Base-by-base conservation (phyloP, 1,140 invertebrate genomes). In the Pseudomyrmex flavicornis region DNA sequence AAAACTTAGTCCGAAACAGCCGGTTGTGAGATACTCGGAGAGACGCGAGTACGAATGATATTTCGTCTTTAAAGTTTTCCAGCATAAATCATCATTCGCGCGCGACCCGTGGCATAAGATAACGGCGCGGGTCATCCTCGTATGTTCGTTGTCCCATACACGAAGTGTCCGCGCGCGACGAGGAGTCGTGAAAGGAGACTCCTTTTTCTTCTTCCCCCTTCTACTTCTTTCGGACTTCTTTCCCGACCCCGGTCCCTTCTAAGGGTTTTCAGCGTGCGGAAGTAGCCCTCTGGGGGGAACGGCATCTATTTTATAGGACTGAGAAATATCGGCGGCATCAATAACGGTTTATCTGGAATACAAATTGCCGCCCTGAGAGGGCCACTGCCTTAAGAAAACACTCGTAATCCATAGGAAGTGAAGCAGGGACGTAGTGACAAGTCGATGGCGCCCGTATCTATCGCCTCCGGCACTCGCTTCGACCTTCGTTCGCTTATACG, bases 281-380 rank as follows among this genome's bases (percentile, higher is more conserved):
- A 91, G 90, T 90, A 85, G 85, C 75, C 87, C 90, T 89, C 77
- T 70, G 62, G 92, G 89, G 87, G 77, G 74, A 61, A 44, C 44
- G 59, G 86, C 91, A 92, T 93, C 90, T 89, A 91, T 92, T 93
- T 92, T 91, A 90, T 79, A 90, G 84, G 92, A 92, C 91, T 90
- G 85, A 91, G 89, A 94, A 92, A 92, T 91, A 94, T 94, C 88
- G 91, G 82, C 83, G 86, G 91, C 91, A 93, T 93, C 92, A 93
- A 93, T 94, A 93, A 93, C 90, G 92, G 92, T 93, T 92, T 93
- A 93, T 93, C 92, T 92, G 73, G 82, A 91, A 91, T 91, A 92
- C 92, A 93, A 93, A 93, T 93, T 92, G 90, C 90, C 70, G 83
- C 68, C 83, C 86, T 63, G 89, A 89, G 85, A 90, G 84, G 83